A percentile compares a stretch with the other conserved stretches of the same genome.
phyloP scores from a whole-genome alignment of 2,797 vertebrate genomes.

The Myripristis murdjan region DNA sequence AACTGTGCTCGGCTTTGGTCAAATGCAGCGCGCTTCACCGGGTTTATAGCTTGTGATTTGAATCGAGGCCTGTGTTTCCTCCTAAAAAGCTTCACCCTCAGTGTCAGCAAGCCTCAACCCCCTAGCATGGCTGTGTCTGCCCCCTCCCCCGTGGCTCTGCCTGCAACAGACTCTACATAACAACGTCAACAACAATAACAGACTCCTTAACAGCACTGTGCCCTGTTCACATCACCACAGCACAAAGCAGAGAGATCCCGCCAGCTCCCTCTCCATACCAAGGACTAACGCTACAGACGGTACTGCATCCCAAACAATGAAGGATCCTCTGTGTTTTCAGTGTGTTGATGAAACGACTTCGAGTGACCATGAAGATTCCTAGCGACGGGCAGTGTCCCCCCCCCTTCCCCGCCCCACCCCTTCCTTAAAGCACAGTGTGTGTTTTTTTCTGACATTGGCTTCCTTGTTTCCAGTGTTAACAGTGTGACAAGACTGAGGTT shows the following conservation, averaged over 20 bases:
- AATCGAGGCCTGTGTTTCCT: conserved; percentile 61
- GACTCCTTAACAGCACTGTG: conserved; percentile 43
- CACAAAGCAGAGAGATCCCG: conserved; percentile 62
- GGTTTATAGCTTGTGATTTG: conserved; percentile 76
- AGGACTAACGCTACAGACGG: conserved; percentile 52
- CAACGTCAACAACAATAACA: conserved; percentile 39
- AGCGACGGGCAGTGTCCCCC: conserved; percentile 32
- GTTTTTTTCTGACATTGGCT: conserved; percentile 63
- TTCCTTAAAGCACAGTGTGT: conserved; percentile 78
- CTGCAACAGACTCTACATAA: conserved; percentile 58
- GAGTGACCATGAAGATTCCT: conserved; percentile 49
- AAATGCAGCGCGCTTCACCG: conserved; percentile 64
- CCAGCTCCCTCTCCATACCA: neutral
- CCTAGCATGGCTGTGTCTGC: conserved; percentile 64
- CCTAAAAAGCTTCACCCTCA: conserved; percentile 59
- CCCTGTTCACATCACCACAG: conserved; percentile 59
- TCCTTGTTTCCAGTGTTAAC: conserved; percentile 80
- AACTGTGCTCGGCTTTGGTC: conserved; percentile 66
- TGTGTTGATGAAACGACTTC: neutral
- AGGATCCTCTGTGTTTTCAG: conserved; percentile 64
- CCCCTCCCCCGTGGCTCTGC: conserved; percentile 21
- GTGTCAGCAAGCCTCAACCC: conserved; percentile 58
- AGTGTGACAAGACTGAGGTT: conserved; percentile 73
- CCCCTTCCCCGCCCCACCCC: too few species aligned
- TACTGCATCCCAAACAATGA: conserved; percentile 70